Evolutionary conservation across 2,797 vertebrate genomes (phyloP), one percentile per base, ranked within the genome.

Genomic region (Brachyrhaphis roseni): DNA sequence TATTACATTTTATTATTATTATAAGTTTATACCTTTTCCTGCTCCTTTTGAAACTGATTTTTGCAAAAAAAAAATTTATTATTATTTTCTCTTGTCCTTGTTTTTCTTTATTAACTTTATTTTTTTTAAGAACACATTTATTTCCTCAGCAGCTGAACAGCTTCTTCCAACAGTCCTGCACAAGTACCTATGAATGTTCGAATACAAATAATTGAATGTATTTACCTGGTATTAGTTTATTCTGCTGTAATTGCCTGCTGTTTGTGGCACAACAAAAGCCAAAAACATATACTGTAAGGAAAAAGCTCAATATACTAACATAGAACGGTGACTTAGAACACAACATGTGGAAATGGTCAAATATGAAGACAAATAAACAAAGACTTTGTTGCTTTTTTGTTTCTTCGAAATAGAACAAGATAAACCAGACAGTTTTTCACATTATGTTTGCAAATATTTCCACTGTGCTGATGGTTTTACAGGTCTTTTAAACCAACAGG

Each of bases 241-340:
- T 77, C 64, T 4, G 57, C 45, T 68, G 70, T 39, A 55, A 59
- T 34, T 74, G 36, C 23, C 16, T 57, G 55, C 43, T 72, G 59
- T 76, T 78, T 85, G 72, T 64, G 57, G 45, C 59, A 66, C 74
- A 57, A 75, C 36, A 53, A 49, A 75, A 83, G 75, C 36, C 72
- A 72, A 59, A 59, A 41, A 74, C 72, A 53, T 77, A 77, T 45
- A 57, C 28, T 46, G 47, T 36, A 28, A 43, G 71, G 64, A 78
- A 80, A 66, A 74, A 53, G 36, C 72, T 62, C 47, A 74, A 53
- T 39, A 51, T 47, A 82, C 28, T n/a, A 76, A 80, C 84, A 78
- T 31, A 75, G 78, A 78, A 76, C 47, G 57, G 57, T 45, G 39
- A 76, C 81, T 71, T 72, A 72, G 71, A 55, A 41, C 57, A 75